Conservation (phyloP, 2,888 invertebrate species). For the Drosophila austrosaltans region DNA sequence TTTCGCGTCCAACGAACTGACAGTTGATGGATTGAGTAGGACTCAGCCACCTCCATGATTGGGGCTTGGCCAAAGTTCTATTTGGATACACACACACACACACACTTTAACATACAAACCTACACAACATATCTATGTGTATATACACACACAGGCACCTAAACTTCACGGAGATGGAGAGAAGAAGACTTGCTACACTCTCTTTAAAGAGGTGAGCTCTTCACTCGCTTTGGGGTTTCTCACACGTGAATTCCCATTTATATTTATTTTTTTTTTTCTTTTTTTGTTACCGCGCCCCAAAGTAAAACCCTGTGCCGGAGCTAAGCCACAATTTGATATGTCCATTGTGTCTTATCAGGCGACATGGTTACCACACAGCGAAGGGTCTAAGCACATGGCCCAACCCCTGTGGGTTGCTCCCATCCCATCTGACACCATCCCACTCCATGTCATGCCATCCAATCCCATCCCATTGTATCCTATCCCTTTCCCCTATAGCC, state of each 20-base stretch:
- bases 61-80: slow-evolving; percentile 57
- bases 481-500: slow-evolving; percentile 54
- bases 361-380: slow-evolving; percentile 76
- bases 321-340: slow-evolving; percentile 82
- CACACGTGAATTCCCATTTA: slow-evolving; percentile 76
- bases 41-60: slow-evolving; percentile 7
- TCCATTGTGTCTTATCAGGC: slow-evolving; percentile 82
- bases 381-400: slow-evolving; percentile 61
- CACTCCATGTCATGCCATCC: slow-evolving; percentile 27
- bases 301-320: slow-evolving; percentile 48
- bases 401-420: slow-evolving; percentile 33
- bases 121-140: slow-evolving; percentile 15
- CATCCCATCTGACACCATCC: slow-evolving; percentile 21
- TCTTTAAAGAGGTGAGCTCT: slow-evolving; percentile 56
- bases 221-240: slow-evolving; percentile 45
- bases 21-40: slow-evolving; percentile 49
- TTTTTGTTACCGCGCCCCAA: slow-evolving; percentile 59
- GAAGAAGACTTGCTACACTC: slow-evolving; percentile 36
- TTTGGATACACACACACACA: slow-evolving; percentile 22
- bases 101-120: background rate
- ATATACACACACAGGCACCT: slow-evolving; percentile 23
- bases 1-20: slow-evolving; percentile 69
- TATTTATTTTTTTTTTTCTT: slow-evolving; percentile 46
- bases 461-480: slow-evolving; percentile 19
- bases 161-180: background rate